Percentiles rank a stretch among this genome's conserved stretches.
Conservation (phyloP, 2,113 vertebrate species). For the Gobius niger region DNA sequence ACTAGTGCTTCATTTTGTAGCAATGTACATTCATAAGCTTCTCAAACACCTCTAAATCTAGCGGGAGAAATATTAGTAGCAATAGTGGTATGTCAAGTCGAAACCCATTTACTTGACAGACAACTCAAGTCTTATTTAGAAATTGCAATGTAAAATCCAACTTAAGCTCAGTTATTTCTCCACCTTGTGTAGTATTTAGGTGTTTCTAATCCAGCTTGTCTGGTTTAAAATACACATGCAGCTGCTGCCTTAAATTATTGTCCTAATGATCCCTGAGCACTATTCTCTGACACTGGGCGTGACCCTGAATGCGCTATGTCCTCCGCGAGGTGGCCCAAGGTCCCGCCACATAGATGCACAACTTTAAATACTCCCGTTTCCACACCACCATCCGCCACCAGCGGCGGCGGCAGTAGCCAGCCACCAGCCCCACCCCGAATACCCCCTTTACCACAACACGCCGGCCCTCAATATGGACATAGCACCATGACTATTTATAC, state of each 20-base stretch:
- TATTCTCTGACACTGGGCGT: slow-evolving; percentile 62
- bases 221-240: slow-evolving; percentile 47
- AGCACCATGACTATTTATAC: slow-evolving; percentile 80
- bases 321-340: slow-evolving; percentile 54
- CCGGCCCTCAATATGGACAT: slow-evolving; percentile 72
- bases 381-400: slow-evolving; percentile 8
- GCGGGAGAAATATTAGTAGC: too few species aligned
- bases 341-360: slow-evolving; percentile 45
- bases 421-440: slow-evolving; percentile 64
- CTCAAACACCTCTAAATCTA: too few species aligned
- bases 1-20: neutral
- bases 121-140: too few species aligned
- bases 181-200: neutral
- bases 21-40: neutral
- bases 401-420: slow-evolving; percentile 46
- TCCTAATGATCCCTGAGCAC: slow-evolving; percentile 51
- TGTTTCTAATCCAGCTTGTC: neutral
- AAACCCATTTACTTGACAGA: too few species aligned
- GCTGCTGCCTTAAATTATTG: slow-evolving; percentile 55
- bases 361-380: slow-evolving; percentile 67
- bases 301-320: slow-evolving; percentile 55
- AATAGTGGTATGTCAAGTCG: too few species aligned
- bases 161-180: too few species aligned
- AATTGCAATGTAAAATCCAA: too few species aligned
- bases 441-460: slow-evolving; percentile 34